A percentile compares a stretch with the other conserved stretches of the same genome.
These are phyloP conservation scores for Coendou prehensilis DNA, from an alignment of 2,797 vertebrate genomes.

Conservation along the genomic window DNA sequence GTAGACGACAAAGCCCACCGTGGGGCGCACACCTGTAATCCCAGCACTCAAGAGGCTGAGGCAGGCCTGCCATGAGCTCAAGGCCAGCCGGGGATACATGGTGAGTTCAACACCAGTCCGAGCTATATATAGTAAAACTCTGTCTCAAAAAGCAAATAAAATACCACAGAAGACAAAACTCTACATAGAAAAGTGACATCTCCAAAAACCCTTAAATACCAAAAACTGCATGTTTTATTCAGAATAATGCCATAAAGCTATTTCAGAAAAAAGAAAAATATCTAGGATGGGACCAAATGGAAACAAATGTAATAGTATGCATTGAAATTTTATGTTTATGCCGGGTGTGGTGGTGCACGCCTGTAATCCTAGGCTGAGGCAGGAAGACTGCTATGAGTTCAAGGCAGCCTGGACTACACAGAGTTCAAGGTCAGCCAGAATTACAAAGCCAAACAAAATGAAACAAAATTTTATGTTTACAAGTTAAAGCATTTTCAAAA, in stretches of 20 bases:
- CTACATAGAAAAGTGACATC: slow-evolving; percentile 33
- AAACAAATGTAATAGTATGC: slow-evolving; percentile 53
- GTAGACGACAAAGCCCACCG: background rate
- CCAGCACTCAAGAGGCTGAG: background rate
- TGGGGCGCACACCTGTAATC: background rate
- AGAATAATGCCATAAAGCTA: slow-evolving; percentile 57
- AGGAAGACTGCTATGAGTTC: background rate
- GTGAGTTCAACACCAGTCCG: background rate
- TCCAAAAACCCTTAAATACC: slow-evolving; percentile 49
- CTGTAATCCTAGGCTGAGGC: background rate
- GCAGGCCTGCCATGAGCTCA: background rate
- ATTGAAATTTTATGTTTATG: background rate
- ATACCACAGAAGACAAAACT: slow-evolving; percentile 49
- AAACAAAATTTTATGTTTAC: background rate
- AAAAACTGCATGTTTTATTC: slow-evolving; percentile 57
- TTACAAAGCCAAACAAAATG: background rate
- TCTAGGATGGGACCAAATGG: background rate
- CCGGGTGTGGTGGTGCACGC: background rate
- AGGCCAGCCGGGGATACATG: background rate
- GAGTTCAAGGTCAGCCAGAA: background rate
- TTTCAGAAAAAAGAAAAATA: slow-evolving; percentile 65
- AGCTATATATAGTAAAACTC: background rate
- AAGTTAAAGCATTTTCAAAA: slow-evolving; percentile 52
- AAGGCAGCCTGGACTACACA: background rate
- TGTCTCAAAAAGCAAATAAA: background rate